A percentile compares a stretch with the other conserved stretches of the same genome.
Evolutionary conservation across 2,888 invertebrate species (phyloP).

Genomic region (Lithophane ornitopus): DNA sequence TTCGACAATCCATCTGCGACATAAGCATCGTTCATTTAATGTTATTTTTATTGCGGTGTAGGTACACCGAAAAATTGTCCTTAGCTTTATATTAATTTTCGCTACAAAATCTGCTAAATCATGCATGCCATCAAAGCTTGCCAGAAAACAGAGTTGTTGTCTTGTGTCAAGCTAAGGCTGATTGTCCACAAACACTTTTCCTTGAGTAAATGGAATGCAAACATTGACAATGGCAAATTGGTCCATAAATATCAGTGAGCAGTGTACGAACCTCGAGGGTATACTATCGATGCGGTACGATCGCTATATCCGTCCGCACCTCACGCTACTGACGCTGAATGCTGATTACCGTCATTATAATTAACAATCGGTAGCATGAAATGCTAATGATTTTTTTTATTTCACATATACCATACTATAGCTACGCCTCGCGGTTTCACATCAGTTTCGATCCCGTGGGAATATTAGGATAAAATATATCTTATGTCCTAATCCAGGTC

Average conservation of each 20-base stretch:
- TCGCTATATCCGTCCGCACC: conserved; percentile 70
- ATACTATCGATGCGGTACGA: conserved; percentile 61
- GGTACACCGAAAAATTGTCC: neutral
- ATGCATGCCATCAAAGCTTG: conserved; percentile 5
- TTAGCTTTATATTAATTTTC: too few relatives aligned
- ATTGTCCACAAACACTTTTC: conserved; percentile 70
- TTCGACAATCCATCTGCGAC: too few relatives aligned
- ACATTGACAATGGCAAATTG: conserved; percentile 75
- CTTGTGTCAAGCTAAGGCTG: conserved; percentile 52
- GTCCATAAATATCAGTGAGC: conserved; percentile 73
- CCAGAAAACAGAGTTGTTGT: conserved; percentile 32
- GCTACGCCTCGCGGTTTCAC: too few relatives aligned
- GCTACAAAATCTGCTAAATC: neutral
- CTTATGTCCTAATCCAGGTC: too few relatives aligned
- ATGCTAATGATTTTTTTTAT: conserved; percentile 55
- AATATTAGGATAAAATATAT: too few relatives aligned
- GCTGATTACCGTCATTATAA: conserved; percentile 79
- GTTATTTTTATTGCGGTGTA: neutral
- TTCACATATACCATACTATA: conserved; percentile 31
- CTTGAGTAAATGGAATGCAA: conserved; percentile 76
- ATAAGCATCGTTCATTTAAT: conserved; percentile 46
- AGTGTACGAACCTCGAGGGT: conserved; percentile 65
- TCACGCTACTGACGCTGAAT: conserved; percentile 72
- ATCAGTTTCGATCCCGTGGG: too few relatives aligned
- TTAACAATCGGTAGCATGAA: conserved; percentile 71